Base-by-base conservation (phyloP, 2,113 vertebrate genomes). In the Cervus canadensis region DNA sequence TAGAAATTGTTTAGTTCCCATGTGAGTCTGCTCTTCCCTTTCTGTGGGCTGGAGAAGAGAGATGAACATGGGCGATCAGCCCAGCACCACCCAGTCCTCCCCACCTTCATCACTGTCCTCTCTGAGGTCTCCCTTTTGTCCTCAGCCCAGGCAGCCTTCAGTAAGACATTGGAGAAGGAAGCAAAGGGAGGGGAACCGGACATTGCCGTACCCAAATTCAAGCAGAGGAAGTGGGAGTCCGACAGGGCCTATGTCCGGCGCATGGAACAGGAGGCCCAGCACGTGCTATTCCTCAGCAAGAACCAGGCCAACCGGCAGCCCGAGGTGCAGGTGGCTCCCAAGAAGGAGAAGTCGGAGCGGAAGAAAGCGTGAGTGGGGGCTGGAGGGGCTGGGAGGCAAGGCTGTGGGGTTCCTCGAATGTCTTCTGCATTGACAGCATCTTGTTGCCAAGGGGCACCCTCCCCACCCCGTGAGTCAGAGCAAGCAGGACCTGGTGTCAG, bases 181-280 rank as follows among this genome's bases (percentile, higher is more conserved):
- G 98, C 98, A 2, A 96, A 82, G 12, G 98, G 98, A 14, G 15
- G 13, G 2, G 79, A 82, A 13, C 86, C 95, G 0, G 98, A 99
- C 50, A 98, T 99, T 26, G 93, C 98, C 0, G 98, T 99, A 62
- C 99, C 99, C 82, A 99, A 92, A 79, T 99, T 99, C 98, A 99
- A 62, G 93, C 98, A 98, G 95, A 90, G 97, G 14, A 99, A 98
- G 64, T 13, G 85, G 3, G 99, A 99, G 89, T 99, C 99, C 0
- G 99, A 98, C 30, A 95, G 40, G 0, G 98, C 99, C 2, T 99
- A 99, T 13, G 0, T 99, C 12, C 94, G 62, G 8, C 99, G 99
- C 40, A 99, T 99, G 99, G 98, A 99, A 17, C 98, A 96, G 64
- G 99, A 99, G 98, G 98, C 99, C 1, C 97, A 99, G 78, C 99